Base-by-base conservation (phyloP, 2,888 invertebrate species). In the Diarsia rubi region DNA sequence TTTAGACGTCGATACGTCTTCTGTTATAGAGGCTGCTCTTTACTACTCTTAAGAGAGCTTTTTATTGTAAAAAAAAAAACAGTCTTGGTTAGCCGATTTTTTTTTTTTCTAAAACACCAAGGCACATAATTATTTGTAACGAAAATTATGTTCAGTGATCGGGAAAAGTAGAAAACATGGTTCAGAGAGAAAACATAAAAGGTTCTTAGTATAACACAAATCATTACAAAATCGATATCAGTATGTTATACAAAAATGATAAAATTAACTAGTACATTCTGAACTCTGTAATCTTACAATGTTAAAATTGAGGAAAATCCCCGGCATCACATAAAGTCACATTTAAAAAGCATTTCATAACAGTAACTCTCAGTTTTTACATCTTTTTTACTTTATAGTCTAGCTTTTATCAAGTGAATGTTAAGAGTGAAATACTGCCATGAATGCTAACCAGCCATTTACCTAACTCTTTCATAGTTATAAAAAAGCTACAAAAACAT, bases 1-100 rank as follows among this genome's bases (percentile, higher is more conserved):
- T 94, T 93, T 93, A 91, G 92, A 90, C 90, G 92, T 91, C 93
- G 92, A 92, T 94, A 93, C 90, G 91, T 91, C 92, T 93, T 92
- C 82, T 71, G 79, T 82, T 90, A 90, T 92, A 94, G 77, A 93
- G 93, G 92, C 73, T 91, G 93, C 88, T 87, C 75, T 90, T 89
- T 91, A 86, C 73, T 91, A 93, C 88, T 87, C 75, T 90, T 89
- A 91, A 86, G 76, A 79, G 1, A 68, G 76, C 69, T 65, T 72
- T 80, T 72, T 54, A 68, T 70, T 59, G 1, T n/a, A n/a, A n/a
- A 66, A 74, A 70, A 52, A 67, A 71, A 73, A 57, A 62, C 45
- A 44, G 16, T 63, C 14, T 47, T n/a, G 21, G 27, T 3, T 19
- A 45, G 1, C 2, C 12, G 2, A 14, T 16, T 49, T 44, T 59